Conservation (phyloP, 2,888 invertebrate genomes). For the Pyrrhia umbra region DNA sequence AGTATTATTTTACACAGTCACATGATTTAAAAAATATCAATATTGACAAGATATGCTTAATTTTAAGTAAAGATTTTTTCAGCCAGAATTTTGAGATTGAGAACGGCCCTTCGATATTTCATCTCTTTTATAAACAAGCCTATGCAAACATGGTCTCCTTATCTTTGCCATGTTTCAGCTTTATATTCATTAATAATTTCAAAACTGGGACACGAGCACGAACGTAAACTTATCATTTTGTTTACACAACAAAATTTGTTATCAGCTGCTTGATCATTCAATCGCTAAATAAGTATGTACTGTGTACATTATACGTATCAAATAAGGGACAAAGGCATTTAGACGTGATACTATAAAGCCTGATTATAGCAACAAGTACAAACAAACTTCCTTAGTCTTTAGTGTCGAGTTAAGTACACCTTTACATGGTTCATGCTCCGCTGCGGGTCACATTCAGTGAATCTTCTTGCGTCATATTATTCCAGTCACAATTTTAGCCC, state of each 20-base stretch:
- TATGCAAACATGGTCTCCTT: constrained; percentile 35
- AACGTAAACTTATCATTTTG: constrained; percentile 39
- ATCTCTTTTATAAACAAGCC: constrained; percentile 23
- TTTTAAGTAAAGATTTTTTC: constrained; percentile 6
- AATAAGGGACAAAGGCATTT: constrained; percentile 44
- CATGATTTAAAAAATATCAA: constrained; percentile 1
- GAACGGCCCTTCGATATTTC: constrained; percentile 6
- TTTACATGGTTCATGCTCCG: constrained; percentile 87
- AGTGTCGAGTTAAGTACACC: constrained; percentile 67
- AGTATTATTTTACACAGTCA: background rate
- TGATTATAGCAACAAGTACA: constrained; percentile 44
- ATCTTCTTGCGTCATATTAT: constrained; percentile 73
- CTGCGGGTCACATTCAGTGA: constrained; percentile 78
- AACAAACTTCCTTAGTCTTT: constrained; percentile 62
- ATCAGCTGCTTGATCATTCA: constrained; percentile 46
- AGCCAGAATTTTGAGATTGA: constrained; percentile 2
- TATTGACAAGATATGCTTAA: background rate
- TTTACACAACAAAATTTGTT: constrained; percentile 46
- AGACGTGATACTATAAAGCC: constrained; percentile 33
- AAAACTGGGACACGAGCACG: constrained; percentile 46
- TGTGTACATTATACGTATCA: constrained; percentile 18
- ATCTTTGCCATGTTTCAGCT: constrained; percentile 23
- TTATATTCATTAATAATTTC: constrained; percentile 38
- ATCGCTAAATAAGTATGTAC: constrained; percentile 35
- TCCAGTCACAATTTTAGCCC: constrained; percentile 64